These are phyloP conservation scores for Myotis brandtii DNA, from an alignment of 2,113 vertebrate species.

Conservation along the genomic window DNA sequence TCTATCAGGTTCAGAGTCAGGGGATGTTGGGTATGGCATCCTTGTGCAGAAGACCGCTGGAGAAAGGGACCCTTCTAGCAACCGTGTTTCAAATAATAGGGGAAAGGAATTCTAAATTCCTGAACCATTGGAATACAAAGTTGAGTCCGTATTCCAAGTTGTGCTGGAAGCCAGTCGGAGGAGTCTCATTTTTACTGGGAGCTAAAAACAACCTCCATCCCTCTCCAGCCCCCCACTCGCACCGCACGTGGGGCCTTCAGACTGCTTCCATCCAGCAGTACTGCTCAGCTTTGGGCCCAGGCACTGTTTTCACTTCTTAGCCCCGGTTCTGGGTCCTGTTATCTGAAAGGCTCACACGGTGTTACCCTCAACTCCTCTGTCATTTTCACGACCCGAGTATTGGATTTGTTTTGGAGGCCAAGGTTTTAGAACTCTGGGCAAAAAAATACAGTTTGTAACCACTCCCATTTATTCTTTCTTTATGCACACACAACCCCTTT, in stretches of 20 bases:
- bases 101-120: constrained; percentile 15
- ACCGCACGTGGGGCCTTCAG: rapidly evolving
- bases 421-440: constrained; percentile 34
- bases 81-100: constrained; percentile 22
- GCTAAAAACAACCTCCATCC: background rate
- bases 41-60: background rate
- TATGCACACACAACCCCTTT: background rate
- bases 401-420: constrained; percentile 54
- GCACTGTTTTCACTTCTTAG: background rate
- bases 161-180: background rate
- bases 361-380: background rate
- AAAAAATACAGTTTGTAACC: background rate
- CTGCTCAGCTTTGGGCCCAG: background rate
- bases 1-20: background rate
- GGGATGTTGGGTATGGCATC: background rate
- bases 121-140: background rate
- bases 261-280: background rate
- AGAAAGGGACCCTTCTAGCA: background rate
- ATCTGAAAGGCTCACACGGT: background rate
- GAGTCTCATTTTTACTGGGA: background rate
- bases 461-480: constrained; percentile 28
- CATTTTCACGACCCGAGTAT: background rate
- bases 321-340: background rate
- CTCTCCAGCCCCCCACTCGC: background rate
- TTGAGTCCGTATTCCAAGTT: constrained; percentile 16